Evolutionary conservation across 2,888 invertebrate species (phyloP), one percentile per base, ranked within the genome.

Genomic region (Tenthredo amoena): DNA sequence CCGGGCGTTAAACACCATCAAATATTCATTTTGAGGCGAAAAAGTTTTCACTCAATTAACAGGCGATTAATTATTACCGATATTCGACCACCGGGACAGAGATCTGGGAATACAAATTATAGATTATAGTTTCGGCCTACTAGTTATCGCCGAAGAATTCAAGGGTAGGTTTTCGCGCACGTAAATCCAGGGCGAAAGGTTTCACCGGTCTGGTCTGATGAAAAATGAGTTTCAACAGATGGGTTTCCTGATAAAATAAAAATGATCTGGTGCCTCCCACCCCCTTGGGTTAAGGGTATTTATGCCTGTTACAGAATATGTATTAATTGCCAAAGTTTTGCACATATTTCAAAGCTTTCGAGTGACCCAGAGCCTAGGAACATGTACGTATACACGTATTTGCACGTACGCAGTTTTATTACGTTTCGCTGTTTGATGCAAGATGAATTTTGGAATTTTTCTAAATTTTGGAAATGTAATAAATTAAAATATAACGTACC

Each of bases 311-410:
- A 86, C 85, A 76, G 86, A 58, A 85, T 86, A 87, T 86, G 86
- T 88, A 62, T 87, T 88, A 89, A 88, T 89, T 89, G 88, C 87
- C 87, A 83, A 88, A 89, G 89, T 89, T 89, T 86, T 86, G 85
- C 84, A 88, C 86, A 89, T 89, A 87, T 86, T 87, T 88, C 88
- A 88, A 62, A 62, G 12, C 62, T 12, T 21, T 26, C 62, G 21
- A 62, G 62, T 62, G 62, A 62, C 62, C 62, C 62, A 12, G 26
- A 62, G 26, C 21, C 26, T 26, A 12, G 62, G n/a, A 10, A n/a
- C 7, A 62, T 62, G 5, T 62, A 10, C 2, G 3, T 62, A 58
- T 21, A 10, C 26, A 0, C 3, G 3, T 62, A 26, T 2, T 26
- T 62, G 2, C 26, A 26, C 9, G 26, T 26, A 12, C 2, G 26